Conservation (phyloP, 2,888 invertebrate species). For the Rhamphomyia laevipes region DNA sequence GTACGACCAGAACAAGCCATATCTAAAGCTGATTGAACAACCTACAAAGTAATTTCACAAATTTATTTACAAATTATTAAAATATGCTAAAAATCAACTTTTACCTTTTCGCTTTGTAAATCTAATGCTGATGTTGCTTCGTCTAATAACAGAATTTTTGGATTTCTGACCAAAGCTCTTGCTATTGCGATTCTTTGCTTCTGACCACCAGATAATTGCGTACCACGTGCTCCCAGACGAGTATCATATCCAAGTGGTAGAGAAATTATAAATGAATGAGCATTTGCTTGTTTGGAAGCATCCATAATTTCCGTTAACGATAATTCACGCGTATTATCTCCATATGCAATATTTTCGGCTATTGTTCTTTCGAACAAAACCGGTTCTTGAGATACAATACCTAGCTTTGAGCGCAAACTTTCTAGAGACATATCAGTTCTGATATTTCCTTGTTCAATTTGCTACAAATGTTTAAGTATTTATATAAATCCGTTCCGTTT, state of each 20-base stretch:
- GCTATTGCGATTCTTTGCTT: constrained; percentile 78
- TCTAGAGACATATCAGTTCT: constrained; percentile 42
- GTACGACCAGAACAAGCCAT: constrained; percentile 68
- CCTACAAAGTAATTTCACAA: constrained; percentile 15
- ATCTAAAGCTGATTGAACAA: constrained; percentile 78
- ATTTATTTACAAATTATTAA: not conserved
- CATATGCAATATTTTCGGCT: constrained; percentile 83
- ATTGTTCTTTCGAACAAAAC: constrained; percentile 79
- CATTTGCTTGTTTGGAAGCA: constrained; percentile 72
- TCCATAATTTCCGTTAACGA: constrained; percentile 59
- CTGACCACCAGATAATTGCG: constrained; percentile 70
- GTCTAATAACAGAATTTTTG: constrained; percentile 54
- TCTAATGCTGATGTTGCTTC: constrained; percentile 71
- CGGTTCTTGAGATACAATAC: constrained; percentile 85
- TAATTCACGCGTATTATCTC: constrained; percentile 56
- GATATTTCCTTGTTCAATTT: constrained; percentile 43
- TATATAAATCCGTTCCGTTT: not conserved
- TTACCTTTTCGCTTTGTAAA: constrained; percentile 60
- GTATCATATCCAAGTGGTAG: constrained; percentile 68
- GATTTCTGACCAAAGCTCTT: constrained; percentile 59
- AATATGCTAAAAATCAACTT: not conserved
- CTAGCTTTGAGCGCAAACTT: constrained; percentile 61
- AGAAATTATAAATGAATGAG: constrained; percentile 69
- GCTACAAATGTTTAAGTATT: constrained; percentile 14
- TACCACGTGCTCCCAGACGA: constrained; percentile 59